Evolutionary conservation across 2,797 vertebrate species (phyloP), one percentile per base, ranked within the genome.

Genomic region (Macropodus opercularis): DNA sequence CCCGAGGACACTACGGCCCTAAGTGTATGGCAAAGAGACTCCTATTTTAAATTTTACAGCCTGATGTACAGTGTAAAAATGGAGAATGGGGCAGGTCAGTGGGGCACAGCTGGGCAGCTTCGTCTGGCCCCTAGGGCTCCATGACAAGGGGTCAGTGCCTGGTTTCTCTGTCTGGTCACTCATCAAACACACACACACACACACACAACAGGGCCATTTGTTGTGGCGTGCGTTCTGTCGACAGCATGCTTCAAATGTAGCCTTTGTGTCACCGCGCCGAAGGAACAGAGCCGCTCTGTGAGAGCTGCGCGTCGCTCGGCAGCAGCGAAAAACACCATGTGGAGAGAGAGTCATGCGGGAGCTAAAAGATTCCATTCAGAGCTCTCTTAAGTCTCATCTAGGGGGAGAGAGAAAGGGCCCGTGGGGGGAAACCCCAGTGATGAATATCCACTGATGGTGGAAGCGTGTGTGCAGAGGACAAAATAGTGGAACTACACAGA

Each of bases 181-280:
- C 75, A 75, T 84, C 75, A 21, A 65, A 41, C 80, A 65, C 75
- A 68, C 75, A 79, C 62, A 80, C 52, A 69, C 72, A 61, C 42
- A 65, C 69, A 50, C 82, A 94, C 92, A 96, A 92, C 91, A 84
- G 82, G 69, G 46, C 79, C 91, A 70, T 92, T 97, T 96, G 92
- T 96, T 92, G 87, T 63, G 79, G 85, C 88, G 78, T 82, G 83
- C 70, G 71, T 77, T 89, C 84, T 55, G 77, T 90, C 80, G 88
- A 87, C 78, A 84, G 83, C 80, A 62, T 75, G 86, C 84, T 90
- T 92, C 90, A 92, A 94, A 94, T 93, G 92, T 92, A 90, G 85
- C 88, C 93, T 93, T 96, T 92, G 92, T 94, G 92, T 87, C 73
- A 75, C 60, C 62, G 60, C n/a, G 52, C 80, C 63, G 74, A 80